These are phyloP conservation scores for Plecturocebus donacophilus DNA, from an alignment of 2,113 vertebrate genomes.

Conservation along the genomic window DNA sequence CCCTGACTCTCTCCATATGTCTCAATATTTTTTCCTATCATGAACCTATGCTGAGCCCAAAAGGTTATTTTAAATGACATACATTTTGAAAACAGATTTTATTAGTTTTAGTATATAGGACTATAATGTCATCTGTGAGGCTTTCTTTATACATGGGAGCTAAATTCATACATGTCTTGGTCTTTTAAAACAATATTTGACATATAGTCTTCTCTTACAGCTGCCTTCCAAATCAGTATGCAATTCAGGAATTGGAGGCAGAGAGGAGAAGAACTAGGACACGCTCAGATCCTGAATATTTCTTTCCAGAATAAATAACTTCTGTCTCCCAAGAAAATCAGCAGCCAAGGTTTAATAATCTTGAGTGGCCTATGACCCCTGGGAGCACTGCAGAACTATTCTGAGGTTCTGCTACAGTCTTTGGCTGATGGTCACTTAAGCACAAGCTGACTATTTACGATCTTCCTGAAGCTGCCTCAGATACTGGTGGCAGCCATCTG, in stretches of 20 bases:
- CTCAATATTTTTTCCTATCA: not conserved
- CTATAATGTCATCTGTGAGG: not conserved
- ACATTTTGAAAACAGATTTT: conserved; percentile 33
- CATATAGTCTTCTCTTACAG: not conserved
- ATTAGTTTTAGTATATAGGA: not conserved
- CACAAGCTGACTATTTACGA: not conserved
- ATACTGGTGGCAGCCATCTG: conserved; percentile 9
- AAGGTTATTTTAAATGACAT: not conserved
- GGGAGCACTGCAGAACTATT: not conserved
- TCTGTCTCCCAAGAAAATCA: not conserved
- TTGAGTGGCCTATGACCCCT: not conserved
- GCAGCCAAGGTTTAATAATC: not conserved
- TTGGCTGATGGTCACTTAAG: not conserved
- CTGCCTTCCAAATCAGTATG: not conserved
- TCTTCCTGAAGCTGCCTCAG: conserved; percentile 32
- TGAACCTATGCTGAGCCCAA: not conserved
- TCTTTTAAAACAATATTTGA: not conserved
- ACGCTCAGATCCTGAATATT: not conserved
- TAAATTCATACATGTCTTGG: not conserved
- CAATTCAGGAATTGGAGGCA: conserved; percentile 23
- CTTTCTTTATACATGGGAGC: not conserved
- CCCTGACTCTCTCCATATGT: not conserved
- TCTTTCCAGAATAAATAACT: not conserved
- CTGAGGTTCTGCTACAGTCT: not conserved
- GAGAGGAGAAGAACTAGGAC: not conserved